Conservation (phyloP, 2,888 invertebrate species). For the Anorthoa munda region DNA sequence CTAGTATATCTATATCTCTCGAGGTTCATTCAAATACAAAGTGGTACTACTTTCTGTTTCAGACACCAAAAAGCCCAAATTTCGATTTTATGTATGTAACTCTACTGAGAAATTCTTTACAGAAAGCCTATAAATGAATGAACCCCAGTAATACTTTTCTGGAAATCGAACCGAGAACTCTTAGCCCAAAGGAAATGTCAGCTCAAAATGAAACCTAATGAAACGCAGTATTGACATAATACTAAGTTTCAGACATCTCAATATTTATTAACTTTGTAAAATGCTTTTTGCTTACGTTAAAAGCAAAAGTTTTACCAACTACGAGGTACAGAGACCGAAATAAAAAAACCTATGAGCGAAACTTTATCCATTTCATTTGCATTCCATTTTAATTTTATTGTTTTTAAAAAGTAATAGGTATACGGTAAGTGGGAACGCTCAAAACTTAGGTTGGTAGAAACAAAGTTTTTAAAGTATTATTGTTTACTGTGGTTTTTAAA, state of each 20-base stretch:
- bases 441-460: slow-evolving; percentile 5
- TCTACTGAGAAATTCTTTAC: too few species aligned
- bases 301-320: slow-evolving; percentile 32
- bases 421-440: slow-evolving; percentile 24
- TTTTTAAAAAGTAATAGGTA: slow-evolving; percentile 42
- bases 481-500: not conserved
- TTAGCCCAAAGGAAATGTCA: not conserved
- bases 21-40: too few species aligned
- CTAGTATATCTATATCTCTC: too few species aligned
- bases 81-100: too few species aligned
- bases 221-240: not conserved
- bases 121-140: too few species aligned
- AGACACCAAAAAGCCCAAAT: too few species aligned
- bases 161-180: too few species aligned
- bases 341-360: slow-evolving; percentile 37
- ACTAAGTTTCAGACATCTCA: not conserved
- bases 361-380: slow-evolving; percentile 46
- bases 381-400: slow-evolving; percentile 49
- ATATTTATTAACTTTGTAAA: slow-evolving; percentile 12
- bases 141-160: too few species aligned
- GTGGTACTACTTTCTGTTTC: too few species aligned
- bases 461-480: slow-evolving; percentile 3
- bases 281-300: slow-evolving; percentile 28
- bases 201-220: not conserved
- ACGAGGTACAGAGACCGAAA: slow-evolving; percentile 23